These are phyloP conservation scores for Miniopterus natalensis DNA, from an alignment of 2,113 vertebrate species.

Conservation along the genomic window DNA sequence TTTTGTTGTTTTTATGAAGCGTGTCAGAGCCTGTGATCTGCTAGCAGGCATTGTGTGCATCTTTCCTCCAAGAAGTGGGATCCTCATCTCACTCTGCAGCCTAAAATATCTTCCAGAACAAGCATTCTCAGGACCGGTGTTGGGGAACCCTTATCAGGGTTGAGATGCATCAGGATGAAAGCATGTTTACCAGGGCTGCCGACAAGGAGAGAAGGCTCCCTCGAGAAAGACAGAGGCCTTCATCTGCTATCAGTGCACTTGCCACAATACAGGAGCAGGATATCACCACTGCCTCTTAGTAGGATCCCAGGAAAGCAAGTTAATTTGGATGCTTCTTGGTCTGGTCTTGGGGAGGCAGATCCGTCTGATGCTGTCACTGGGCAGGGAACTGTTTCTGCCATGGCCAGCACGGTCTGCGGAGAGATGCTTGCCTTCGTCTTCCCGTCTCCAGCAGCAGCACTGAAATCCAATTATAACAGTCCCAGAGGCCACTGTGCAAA, in stretches of 20 bases:
- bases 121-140: not conserved
- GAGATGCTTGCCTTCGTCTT: not conserved
- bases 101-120: not conserved
- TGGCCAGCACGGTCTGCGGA: not conserved
- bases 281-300: not conserved
- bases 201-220: not conserved
- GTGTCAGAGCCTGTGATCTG: not conserved
- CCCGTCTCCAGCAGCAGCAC: not conserved
- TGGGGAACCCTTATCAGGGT: not conserved
- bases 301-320: not conserved
- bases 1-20: not conserved
- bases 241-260: not conserved
- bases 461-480: not conserved
- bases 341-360: not conserved
- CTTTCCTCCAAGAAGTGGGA: not conserved
- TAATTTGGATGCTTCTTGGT: constrained; percentile 4
- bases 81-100: not conserved
- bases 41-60: rapidly evolving
- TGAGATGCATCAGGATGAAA: not conserved
- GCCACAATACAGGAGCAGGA: not conserved
- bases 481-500: constrained; percentile 8
- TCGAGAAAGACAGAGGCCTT: not conserved
- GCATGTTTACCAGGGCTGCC: not conserved
- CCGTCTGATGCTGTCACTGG: not conserved
- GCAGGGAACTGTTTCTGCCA: not conserved